Percentiles rank a stretch among this genome's conserved stretches.
Conservation (phyloP, 2,797 vertebrate genomes). For the Chaetodon trifasciatus region DNA sequence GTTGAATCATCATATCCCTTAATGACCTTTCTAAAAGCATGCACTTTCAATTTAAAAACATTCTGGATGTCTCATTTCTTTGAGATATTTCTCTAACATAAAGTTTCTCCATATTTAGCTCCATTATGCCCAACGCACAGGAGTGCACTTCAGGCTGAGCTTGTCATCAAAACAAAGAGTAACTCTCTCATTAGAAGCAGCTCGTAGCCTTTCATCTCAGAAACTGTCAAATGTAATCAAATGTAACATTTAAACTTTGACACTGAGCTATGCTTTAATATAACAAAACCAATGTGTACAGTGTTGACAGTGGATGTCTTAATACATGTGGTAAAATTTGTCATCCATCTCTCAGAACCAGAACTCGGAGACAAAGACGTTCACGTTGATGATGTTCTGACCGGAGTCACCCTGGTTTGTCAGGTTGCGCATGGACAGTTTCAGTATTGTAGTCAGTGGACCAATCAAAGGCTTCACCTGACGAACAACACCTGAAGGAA, state of each 20-base stretch:
- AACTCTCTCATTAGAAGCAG: conserved; percentile 69
- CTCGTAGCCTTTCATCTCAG: conserved; percentile 56
- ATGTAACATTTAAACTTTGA: conserved; percentile 41
- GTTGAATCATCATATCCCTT: conserved; percentile 55
- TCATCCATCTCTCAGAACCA: conserved; percentile 89
- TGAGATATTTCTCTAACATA: conserved; percentile 36
- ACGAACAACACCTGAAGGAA: conserved; percentile 91
- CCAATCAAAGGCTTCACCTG: conserved; percentile 93
- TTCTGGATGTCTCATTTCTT: conserved; percentile 42
- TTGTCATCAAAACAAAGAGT: conserved; percentile 61
- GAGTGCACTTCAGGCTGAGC: conserved; percentile 60
- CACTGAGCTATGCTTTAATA: conserved; percentile 50
- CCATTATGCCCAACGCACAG: conserved; percentile 44
- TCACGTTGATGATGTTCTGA: conserved; percentile 93
- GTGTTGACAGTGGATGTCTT: conserved; percentile 51
- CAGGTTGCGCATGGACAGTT: conserved; percentile 95
- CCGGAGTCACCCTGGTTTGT: conserved; percentile 90
- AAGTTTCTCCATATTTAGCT: conserved; percentile 47
- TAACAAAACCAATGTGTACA: conserved; percentile 55
- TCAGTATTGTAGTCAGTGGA: conserved; percentile 89
- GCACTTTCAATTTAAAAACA: conserved; percentile 66
- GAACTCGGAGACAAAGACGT: conserved; percentile 95
- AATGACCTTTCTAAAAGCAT: conserved; percentile 70
- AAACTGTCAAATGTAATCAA: conserved; percentile 54
- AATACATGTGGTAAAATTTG: conserved; percentile 26